phyloP scores from a whole-genome alignment of 2,113 vertebrate species.

The Ceyx melanurus region DNA sequence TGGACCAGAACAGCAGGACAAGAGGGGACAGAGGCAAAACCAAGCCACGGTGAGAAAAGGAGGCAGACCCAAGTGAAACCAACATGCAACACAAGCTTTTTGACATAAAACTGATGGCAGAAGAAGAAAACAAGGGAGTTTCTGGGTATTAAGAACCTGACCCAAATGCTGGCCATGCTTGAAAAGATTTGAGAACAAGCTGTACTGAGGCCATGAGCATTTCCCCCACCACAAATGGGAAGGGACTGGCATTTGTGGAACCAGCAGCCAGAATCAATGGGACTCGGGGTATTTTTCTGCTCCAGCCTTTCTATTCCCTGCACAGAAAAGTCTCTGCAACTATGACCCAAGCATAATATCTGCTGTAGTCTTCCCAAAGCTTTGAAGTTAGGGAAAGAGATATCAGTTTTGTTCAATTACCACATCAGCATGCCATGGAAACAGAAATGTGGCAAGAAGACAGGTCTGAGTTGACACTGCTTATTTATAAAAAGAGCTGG shows the following conservation, averaged over 20 bases:
- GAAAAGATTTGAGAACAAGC: background rate
- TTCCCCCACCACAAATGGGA: too few relatives aligned
- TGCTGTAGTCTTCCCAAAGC: background rate
- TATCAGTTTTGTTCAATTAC: too few relatives aligned
- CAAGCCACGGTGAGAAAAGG: background rate
- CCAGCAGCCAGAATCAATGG: background rate
- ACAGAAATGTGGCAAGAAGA: background rate
- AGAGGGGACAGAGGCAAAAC: background rate
- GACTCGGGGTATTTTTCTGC: background rate
- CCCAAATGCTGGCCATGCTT: background rate
- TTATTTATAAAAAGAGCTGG: background rate
- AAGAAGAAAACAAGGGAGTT: background rate
- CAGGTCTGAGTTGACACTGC: background rate
- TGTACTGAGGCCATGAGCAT: fast-evolving
- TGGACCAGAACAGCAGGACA: background rate
- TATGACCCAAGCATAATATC: background rate
- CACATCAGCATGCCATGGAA: background rate
- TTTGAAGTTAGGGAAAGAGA: background rate
- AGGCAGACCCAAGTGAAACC: background rate
- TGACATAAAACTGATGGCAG: too few relatives aligned
- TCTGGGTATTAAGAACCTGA: background rate
- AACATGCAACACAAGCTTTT: too few relatives aligned
- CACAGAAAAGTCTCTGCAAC: background rate
- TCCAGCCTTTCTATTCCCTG: background rate
- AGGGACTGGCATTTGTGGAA: background rate